Base-by-base conservation (phyloP, 2,797 vertebrate genomes). In the Sebastes matsubarae region DNA sequence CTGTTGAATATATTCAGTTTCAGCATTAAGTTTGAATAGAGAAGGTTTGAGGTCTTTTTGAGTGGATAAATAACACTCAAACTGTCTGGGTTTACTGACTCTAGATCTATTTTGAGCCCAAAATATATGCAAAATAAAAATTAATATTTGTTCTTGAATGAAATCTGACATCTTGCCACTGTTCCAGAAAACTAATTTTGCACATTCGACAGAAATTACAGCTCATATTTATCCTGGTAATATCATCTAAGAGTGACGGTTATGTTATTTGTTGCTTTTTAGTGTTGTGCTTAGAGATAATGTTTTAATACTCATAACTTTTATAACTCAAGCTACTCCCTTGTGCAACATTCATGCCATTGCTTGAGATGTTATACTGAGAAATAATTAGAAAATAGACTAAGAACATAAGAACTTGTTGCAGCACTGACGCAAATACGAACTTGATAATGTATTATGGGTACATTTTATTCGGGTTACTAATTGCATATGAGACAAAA, bases 1-100 rank as follows among this genome's bases (percentile, higher is more conserved):
- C 36, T 38, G n/a, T 13, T 75, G 57, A 75, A 65, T 73, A 50
- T 42, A 58, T 81, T 58, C 22, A 59, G 6, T 55, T 70, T 24
- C 11, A 55, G 7, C 5, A 38, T 14, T 9, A 18, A 9, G 24
- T 63, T 22, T 14, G 46, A 68, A 34, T 8, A 8, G 11, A 58
- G 24, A 34, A 13, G 22, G 20, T 59, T 67, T 72, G 18, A 77
- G 20, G 14, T 54, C 5, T 72, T 79, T 60, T 77, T 72, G 18
- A 32, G 34, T 32, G 22, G 13, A 57, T 42, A 76, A 76, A 75
- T 60, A 60, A 52, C 11, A 46, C 4, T 54, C 46, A 67, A 32
- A 22, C 52, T 59, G 10, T 66, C 12, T 60, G 38, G 8, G 22
- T 30, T 63, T 29, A 30, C 14, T 13, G 25, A 8, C 2, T 67